Evolutionary conservation across 2,797 vertebrate genomes (phyloP).

Genomic region (Myotis planiceps): DNA sequence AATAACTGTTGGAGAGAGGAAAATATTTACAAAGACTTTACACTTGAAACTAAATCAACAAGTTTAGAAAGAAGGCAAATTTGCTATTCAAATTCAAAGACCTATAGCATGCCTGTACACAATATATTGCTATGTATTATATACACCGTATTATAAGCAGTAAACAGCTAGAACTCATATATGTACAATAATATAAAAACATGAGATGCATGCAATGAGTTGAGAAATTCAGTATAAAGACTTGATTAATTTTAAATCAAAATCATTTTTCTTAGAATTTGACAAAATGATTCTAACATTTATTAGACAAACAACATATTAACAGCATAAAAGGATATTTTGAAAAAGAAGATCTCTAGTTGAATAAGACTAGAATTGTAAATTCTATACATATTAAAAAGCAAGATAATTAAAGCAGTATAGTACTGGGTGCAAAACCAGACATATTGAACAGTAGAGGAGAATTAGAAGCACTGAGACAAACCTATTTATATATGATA

Average conservation of each 20-base stretch:
- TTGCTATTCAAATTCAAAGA: constrained; percentile 21
- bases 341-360: background rate
- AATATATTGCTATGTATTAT: background rate
- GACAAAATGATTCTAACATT: background rate
- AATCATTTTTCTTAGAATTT: background rate
- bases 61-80: constrained; percentile 16
- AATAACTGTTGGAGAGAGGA: constrained; percentile 23
- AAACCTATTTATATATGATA: background rate
- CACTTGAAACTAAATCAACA: constrained; percentile 21
- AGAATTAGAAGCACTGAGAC: background rate
- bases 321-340: background rate
- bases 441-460: background rate
- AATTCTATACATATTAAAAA: background rate
- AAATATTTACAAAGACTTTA: constrained; percentile 45
- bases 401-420: background rate
- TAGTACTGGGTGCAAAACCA: background rate
- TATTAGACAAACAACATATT: constrained; percentile 39
- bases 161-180: background rate
- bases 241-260: constrained; percentile 28
- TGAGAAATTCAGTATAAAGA: constrained; percentile 19
- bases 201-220: background rate
- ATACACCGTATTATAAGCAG: background rate
- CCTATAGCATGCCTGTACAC: background rate
- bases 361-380: background rate
- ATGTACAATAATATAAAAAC: background rate